These are phyloP conservation scores for Chloroclysta siterata DNA, from an alignment of 2,888 invertebrate genomes.

Conservation along the genomic window DNA sequence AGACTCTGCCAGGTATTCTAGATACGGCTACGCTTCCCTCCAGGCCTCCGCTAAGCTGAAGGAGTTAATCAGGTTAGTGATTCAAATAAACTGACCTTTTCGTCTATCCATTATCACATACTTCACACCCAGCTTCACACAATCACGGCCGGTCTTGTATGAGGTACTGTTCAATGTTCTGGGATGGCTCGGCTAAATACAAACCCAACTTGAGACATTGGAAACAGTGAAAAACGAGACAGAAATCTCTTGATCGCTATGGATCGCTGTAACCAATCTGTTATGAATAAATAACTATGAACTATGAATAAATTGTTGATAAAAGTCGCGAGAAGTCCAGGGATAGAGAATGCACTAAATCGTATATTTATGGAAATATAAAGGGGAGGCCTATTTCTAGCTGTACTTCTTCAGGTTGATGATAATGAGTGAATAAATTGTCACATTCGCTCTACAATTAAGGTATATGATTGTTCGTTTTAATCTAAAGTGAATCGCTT, in stretches of 20 bases:
- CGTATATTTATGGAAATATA: too few species aligned
- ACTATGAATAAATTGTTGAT: too few species aligned
- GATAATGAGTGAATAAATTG: too few species aligned
- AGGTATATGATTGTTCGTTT: too few species aligned
- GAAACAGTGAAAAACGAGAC: background rate
- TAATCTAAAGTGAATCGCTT: background rate
- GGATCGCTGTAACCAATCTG: too few species aligned
- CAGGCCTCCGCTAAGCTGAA: constrained; percentile 87
- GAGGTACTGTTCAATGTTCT: background rate
- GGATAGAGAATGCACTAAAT: too few species aligned
- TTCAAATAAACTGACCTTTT: background rate
- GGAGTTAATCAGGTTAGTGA: constrained; percentile 83
- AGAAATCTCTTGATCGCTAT: too few species aligned
- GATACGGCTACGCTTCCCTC: constrained; percentile 88
- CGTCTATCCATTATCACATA: background rate
- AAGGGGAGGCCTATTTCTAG: too few species aligned
- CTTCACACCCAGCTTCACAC: background rate
- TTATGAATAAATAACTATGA: too few species aligned
- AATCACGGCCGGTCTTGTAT: background rate
- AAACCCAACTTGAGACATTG: background rate
- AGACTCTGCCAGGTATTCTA: constrained; percentile 85
- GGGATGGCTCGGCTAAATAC: background rate
- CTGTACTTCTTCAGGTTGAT: too few species aligned
- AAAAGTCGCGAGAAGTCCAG: too few species aligned
- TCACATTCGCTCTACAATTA: too few species aligned